A percentile compares a stretch with the other conserved stretches of the same genome.
Evolutionary conservation across 35 echinoderm and acorn worm species (phyloP).

Genomic region (Eucidaris tribuloides): DNA sequence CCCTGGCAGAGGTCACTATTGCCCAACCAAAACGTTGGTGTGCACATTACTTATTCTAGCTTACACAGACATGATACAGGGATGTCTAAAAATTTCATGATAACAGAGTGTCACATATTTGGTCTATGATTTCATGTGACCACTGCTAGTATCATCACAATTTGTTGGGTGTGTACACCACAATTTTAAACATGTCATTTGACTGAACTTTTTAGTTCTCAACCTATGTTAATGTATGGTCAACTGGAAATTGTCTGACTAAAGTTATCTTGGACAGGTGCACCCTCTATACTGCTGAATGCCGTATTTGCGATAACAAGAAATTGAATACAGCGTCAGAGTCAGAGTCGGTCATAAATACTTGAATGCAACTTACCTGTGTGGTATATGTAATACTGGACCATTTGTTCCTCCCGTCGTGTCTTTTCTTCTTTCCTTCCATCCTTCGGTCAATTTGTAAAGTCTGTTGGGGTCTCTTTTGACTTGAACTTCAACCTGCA

Average conservation of each 20-base stretch:
- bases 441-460: constrained; percentile 86
- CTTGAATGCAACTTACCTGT: constrained; percentile 58
- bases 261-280: background rate
- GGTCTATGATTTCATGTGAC: no score
- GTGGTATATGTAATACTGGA: constrained; percentile 75
- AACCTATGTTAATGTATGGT: background rate
- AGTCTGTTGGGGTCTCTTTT: constrained; percentile 83
- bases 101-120: no score
- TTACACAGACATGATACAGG: no score
- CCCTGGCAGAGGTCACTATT: no score
- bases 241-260: background rate
- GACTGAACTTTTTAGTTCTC: background rate
- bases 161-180: no score
- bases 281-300: background rate
- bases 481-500: constrained; percentile 87
- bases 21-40: no score
- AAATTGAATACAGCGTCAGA: no score
- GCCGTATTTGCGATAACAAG: background rate
- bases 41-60: no score
- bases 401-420: constrained; percentile 21
- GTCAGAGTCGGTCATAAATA: background rate
- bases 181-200: background rate
- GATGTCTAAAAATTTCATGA: no score
- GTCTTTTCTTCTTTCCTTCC: constrained; percentile 91
- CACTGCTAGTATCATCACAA: no score